Base-by-base conservation (phyloP, 1,140 invertebrate species). In the Onthophagus taurus region DNA sequence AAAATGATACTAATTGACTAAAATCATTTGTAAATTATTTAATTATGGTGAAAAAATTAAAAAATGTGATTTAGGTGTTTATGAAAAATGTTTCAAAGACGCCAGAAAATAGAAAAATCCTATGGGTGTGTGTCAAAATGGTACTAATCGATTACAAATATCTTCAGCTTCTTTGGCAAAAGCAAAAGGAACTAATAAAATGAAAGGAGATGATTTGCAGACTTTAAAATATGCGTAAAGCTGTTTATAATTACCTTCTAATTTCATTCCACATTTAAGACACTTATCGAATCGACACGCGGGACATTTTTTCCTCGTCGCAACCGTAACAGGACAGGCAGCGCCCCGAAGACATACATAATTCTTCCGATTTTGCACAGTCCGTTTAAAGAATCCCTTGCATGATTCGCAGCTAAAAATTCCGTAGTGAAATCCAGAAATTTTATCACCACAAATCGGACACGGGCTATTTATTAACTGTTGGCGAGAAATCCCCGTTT, bases 361-460 rank as follows among this genome's bases (percentile, higher is more conserved):
- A 62, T 92, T 89, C 68, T 97, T 96, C 38, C 93, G 80, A 64
- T 98, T 98, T 70, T 97, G 93, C 3, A 97, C 94, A 30, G 92
- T 97, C 48, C 94, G 76, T 66, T 97, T 97, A 70, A 98, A 98
- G 67, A 98, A 98, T 3, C 94, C 94, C 72, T 98, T 98, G 64
- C 85, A 97, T 8, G 88, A 93, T 63, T 97, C 93, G 69, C 93
- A 97, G 8, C 90, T 93, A 66, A 95, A 96, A 53, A 97, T 96
- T 8, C 90, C 90, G 59, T 95, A 95, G 64, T 95, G 90, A 65
- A 93, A 93, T 8, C 91, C 91, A 49, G 87, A 91, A 52, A 94
- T 93, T 64, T 92, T 89, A 64, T 96, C 91, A 0, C 89, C 90
- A 60, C 91, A 96, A 42, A 96, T 92, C 6, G 90, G 90, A 67